A percentile compares a stretch with the other conserved stretches of the same genome.
Conservation (phyloP, 2,888 invertebrate species). For the Tigriopus californicus region DNA sequence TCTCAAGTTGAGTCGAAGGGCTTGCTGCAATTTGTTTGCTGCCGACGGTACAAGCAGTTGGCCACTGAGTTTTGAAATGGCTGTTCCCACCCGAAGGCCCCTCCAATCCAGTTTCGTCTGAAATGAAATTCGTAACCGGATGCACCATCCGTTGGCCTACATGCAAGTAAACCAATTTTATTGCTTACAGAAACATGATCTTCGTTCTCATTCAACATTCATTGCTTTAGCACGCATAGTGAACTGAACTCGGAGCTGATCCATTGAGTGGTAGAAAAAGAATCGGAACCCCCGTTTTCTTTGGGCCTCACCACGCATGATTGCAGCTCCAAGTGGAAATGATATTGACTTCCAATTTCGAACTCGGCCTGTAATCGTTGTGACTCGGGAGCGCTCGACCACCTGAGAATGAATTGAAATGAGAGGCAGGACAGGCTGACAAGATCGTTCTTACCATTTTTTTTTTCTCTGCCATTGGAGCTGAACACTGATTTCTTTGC, state of each 20-base stretch:
- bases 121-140: too few relatives aligned
- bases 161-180: too few relatives aligned
- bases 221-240: constrained; percentile 35
- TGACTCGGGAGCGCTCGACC: not conserved
- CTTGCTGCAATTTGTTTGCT: constrained; percentile 40
- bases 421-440: too few relatives aligned
- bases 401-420: too few relatives aligned
- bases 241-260: constrained; percentile 39
- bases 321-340: constrained; percentile 55
- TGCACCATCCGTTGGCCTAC: too few relatives aligned
- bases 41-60: constrained; percentile 22
- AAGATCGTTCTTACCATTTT: too few relatives aligned
- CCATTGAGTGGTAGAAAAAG: constrained; percentile 38
- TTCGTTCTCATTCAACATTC: too few relatives aligned
- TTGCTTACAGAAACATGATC: too few relatives aligned
- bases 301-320: constrained; percentile 42
- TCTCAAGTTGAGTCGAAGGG: constrained; percentile 48
- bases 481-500: not conserved
- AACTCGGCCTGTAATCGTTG: constrained; percentile 29
- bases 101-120: constrained; percentile 41
- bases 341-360: constrained; percentile 43
- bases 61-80: constrained; percentile 30
- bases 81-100: constrained; percentile 59
- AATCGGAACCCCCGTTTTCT: constrained; percentile 39
- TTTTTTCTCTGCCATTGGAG: not conserved